Conservation (phyloP, 2,888 invertebrate genomes). For the Sarcophaga subvicina region DNA sequence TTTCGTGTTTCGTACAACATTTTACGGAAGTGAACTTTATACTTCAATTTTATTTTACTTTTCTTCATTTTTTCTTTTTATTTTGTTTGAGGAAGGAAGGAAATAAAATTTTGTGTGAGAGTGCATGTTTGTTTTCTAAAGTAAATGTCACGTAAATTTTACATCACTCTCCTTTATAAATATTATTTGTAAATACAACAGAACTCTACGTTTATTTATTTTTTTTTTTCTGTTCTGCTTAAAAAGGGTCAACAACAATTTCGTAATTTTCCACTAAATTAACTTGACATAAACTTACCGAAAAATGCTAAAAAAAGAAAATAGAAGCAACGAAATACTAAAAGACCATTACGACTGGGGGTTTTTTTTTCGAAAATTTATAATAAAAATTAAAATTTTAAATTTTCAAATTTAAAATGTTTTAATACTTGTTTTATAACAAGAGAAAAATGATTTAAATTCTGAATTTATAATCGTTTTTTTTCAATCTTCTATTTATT, state of each 20-base stretch:
- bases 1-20: conserved; percentile 42
- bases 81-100: conserved; percentile 42
- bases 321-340: neutral
- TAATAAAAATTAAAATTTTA: neutral
- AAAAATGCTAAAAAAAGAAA: neutral
- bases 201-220: conserved; percentile 13
- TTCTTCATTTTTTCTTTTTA: neutral
- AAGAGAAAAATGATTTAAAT: too few relatives aligned
- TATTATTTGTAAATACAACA: conserved; percentile 58
- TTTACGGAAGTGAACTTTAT: neutral
- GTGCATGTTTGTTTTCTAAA: conserved; percentile 65
- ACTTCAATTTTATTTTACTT: neutral
- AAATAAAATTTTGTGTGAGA: conserved; percentile 56
- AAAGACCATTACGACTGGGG: neutral
- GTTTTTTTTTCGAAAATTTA: neutral
- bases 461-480: too few relatives aligned
- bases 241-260: conserved; percentile 70
- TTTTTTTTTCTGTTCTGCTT: neutral
- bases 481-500: too few relatives aligned
- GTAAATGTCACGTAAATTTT: conserved; percentile 70
- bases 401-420: too few relatives aligned
- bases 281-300: conserved; percentile 65
- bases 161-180: conserved; percentile 64
- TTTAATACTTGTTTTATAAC: too few relatives aligned
- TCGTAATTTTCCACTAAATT: conserved; percentile 72